A percentile compares a stretch with the other conserved stretches of the same genome.
Conservation (phyloP, 2,888 invertebrate genomes). For the Plebejus anna region DNA sequence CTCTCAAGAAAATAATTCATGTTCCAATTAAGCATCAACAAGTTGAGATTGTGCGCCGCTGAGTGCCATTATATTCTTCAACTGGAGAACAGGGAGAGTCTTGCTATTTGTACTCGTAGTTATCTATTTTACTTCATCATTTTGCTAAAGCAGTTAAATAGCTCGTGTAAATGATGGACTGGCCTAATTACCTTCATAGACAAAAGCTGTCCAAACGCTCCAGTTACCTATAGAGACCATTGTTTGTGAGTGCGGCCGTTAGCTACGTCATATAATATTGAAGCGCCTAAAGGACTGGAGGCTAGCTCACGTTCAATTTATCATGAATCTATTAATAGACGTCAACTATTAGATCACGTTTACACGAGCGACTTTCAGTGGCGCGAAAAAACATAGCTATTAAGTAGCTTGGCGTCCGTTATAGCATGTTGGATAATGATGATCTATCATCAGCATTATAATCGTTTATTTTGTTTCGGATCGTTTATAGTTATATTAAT, state of each 20-base stretch:
- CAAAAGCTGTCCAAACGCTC: constrained; percentile 3
- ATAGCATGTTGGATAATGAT: not conserved
- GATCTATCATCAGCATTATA: not conserved
- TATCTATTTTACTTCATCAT: not conserved
- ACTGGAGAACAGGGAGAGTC: not conserved
- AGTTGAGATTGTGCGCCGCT: not conserved
- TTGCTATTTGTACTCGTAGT: not conserved
- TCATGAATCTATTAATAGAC: constrained; percentile 12
- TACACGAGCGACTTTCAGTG: constrained; percentile 1
- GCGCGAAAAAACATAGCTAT: not conserved
- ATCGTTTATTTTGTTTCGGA: too few relatives aligned
- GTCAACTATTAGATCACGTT: not conserved
- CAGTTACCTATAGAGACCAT: constrained; percentile 3
- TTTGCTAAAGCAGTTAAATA: constrained; percentile 25
- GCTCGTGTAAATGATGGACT: not conserved
- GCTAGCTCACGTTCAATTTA: not conserved
- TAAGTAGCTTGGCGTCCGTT: not conserved
- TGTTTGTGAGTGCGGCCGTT: not conserved
- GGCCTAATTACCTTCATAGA: not conserved
- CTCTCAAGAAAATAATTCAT: not conserved
- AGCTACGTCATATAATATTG: not conserved
- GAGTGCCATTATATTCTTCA: not conserved
- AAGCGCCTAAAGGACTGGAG: not conserved
- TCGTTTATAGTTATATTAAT: too few relatives aligned
- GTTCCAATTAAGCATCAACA: not conserved